These are phyloP conservation scores for Sinocyclocheilus rhinocerous DNA, from an alignment of 2,113 vertebrate species.

Conservation along the genomic window DNA sequence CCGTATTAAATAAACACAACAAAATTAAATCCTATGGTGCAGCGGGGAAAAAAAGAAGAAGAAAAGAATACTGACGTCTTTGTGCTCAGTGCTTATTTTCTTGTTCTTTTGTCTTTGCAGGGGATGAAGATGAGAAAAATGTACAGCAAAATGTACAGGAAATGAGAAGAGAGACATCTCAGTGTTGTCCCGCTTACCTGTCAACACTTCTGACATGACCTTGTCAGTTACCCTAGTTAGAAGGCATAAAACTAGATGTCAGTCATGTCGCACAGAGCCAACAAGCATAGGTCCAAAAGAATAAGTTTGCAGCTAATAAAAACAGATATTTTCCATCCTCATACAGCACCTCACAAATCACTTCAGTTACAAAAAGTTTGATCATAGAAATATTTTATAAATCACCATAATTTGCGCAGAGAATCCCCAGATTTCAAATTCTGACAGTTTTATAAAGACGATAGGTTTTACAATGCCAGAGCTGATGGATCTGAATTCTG, in stretches of 20 bases:
- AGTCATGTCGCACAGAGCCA: slow-evolving; percentile 54
- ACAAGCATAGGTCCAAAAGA: slow-evolving; percentile 37
- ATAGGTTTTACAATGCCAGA: neutral
- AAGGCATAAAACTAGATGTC: slow-evolving; percentile 67
- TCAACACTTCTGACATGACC: slow-evolving; percentile 66
- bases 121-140: slow-evolving; percentile 17
- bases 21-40: neutral
- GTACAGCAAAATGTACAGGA: neutral
- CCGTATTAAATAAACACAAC: neutral
- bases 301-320: slow-evolving; percentile 30
- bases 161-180: slow-evolving; percentile 52
- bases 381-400: neutral
- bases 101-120: neutral
- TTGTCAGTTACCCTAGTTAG: slow-evolving; percentile 67
- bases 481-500: neutral
- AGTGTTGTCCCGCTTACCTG: slow-evolving; percentile 57
- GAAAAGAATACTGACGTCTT: neutral
- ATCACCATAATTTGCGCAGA: neutral
- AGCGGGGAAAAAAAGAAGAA: neutral
- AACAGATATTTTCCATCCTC: neutral
- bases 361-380: neutral
- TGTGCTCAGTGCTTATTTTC: neutral
- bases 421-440: too few species aligned
- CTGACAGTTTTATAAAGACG: neutral
- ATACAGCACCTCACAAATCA: neutral